Evolutionary conservation across 2,888 invertebrate genomes (phyloP).

Genomic region (Marasmarcha lunaedactyla): DNA sequence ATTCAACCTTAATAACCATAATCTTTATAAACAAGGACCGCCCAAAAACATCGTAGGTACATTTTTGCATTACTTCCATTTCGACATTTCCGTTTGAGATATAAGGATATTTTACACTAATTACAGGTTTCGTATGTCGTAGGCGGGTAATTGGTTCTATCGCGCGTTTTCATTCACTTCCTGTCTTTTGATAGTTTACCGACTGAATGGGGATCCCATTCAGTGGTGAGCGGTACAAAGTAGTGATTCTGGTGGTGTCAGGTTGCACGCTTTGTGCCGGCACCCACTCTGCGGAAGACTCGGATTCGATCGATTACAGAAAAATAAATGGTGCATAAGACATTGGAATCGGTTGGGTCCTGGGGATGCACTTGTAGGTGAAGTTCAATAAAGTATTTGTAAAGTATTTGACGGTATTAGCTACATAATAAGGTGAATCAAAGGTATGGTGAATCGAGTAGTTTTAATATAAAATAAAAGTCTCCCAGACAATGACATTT

Average conservation of each 20-base stretch:
- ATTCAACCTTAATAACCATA: too few relatives aligned
- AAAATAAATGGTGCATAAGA: background rate
- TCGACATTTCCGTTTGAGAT: too few relatives aligned
- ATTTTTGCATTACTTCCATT: too few relatives aligned
- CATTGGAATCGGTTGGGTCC: background rate
- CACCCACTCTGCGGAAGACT: constrained; percentile 36
- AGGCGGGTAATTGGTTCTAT: constrained; percentile 65
- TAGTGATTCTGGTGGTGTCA: constrained; percentile 44
- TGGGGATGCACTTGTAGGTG: too few relatives aligned
- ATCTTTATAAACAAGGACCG: too few relatives aligned
- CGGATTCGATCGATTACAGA: constrained; percentile 6
- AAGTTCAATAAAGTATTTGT: too few relatives aligned
- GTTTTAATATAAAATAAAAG: too few relatives aligned
- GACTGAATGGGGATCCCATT: constrained; percentile 29
- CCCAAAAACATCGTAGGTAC: too few relatives aligned
- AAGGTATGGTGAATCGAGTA: too few relatives aligned
- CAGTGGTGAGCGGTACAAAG: constrained; percentile 24
- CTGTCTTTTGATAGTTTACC: constrained; percentile 50
- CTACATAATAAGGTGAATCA: too few relatives aligned
- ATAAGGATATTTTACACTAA: constrained; percentile 48
- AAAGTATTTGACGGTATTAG: too few relatives aligned
- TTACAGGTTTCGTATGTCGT: constrained; percentile 62
- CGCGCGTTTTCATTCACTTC: constrained; percentile 55
- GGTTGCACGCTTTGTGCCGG: constrained; percentile 44
- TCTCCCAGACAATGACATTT: too few relatives aligned